Percentiles rank a stretch among this genome's conserved stretches.
Conservation (phyloP, 2,888 invertebrate species). For the Plagodis dolabraria region DNA sequence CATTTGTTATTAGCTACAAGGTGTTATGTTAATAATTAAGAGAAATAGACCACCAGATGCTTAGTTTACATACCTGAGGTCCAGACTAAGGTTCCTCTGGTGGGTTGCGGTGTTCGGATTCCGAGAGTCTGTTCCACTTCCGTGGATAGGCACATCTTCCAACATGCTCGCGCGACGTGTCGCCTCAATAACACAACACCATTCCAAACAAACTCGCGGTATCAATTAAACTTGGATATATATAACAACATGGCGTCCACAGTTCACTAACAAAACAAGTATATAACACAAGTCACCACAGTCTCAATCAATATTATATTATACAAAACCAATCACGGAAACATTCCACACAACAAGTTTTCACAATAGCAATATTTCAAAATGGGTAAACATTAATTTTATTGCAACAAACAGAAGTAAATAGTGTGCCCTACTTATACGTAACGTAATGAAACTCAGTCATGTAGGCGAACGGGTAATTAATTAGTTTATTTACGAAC, state of each 20-base stretch:
- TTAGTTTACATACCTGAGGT: constrained; percentile 90
- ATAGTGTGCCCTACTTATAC: too few species aligned
- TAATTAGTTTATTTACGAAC: too few species aligned
- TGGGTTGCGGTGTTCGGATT: constrained; percentile 82
- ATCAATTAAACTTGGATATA: constrained; percentile 61
- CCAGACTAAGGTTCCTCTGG: constrained; percentile 95
- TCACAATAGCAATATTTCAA: constrained; percentile 30
- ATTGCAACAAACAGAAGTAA: too few species aligned
- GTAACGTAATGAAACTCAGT: too few species aligned
- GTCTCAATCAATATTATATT: constrained; percentile 24
- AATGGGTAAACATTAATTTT: background rate
- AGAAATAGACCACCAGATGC: background rate
- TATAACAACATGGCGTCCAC: constrained; percentile 82
- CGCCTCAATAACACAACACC: constrained; percentile 58
- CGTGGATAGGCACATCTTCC: constrained; percentile 83
- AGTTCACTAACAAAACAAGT: constrained; percentile 40
- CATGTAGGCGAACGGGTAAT: too few species aligned
- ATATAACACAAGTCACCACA: constrained; percentile 1
- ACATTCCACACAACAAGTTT: constrained; percentile 36
- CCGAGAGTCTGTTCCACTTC: constrained; percentile 72
- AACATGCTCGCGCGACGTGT: constrained; percentile 78
- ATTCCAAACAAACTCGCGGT: constrained; percentile 65
- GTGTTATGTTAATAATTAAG: too few species aligned
- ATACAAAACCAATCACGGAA: constrained; percentile 37
- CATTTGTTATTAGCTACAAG: too few species aligned